Evolutionary conservation across 2,797 vertebrate genomes (phyloP).

Genomic region (Orestias chungarensis): DNA sequence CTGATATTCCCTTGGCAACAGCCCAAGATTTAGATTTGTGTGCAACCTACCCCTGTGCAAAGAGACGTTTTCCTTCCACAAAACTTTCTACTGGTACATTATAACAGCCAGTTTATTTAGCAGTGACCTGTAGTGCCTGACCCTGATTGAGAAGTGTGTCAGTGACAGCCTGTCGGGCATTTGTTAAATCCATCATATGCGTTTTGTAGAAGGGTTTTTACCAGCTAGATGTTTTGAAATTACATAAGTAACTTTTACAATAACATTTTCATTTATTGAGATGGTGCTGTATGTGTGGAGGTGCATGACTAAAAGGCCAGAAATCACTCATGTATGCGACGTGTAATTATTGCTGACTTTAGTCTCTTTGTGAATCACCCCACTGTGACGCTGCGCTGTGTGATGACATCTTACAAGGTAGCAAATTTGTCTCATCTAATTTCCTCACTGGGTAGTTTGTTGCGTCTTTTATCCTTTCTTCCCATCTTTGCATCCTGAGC

Average conservation of each 20-base stretch:
- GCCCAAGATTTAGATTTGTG: not conserved
- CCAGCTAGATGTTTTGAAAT: not conserved
- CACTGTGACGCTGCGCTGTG: not conserved
- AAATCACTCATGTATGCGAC: not conserved
- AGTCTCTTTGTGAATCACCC: not conserved
- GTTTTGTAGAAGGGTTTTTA: not conserved
- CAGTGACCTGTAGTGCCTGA: not conserved
- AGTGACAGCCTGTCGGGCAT: not conserved
- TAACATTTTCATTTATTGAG: not conserved
- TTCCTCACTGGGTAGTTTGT: slow-evolving; percentile 1
- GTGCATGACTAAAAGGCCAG: not conserved
- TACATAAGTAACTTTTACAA: not conserved
- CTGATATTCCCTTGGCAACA: not conserved
- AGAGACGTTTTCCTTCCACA: not conserved
- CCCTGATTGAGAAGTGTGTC: no score
- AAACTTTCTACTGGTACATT: not conserved
- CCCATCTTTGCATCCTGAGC: slow-evolving; percentile 78
- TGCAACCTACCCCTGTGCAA: not conserved
- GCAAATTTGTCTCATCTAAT: slow-evolving; percentile 1
- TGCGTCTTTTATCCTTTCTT: slow-evolving; percentile 18
- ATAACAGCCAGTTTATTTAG: not conserved
- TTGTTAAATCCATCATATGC: not conserved
- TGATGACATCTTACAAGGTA: not conserved
- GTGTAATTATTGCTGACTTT: not conserved
- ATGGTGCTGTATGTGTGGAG: not conserved